Base-by-base conservation (phyloP, 1,140 invertebrate genomes). In the Belonocnema kinseyi region DNA sequence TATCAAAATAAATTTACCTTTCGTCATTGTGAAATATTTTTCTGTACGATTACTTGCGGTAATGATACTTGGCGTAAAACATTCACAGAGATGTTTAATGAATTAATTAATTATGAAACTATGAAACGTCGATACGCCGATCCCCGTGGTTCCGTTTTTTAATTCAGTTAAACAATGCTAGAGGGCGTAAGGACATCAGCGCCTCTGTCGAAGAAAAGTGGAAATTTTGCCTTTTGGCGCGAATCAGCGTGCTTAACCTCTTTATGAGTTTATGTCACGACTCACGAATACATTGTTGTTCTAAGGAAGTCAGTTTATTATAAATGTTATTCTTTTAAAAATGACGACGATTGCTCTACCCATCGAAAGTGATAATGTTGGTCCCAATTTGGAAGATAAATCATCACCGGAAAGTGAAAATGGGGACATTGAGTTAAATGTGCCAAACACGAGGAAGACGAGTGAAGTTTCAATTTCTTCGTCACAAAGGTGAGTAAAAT, bases 11-110 rank as follows among this genome's bases (percentile, higher is more conserved):
- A 33, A 72, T 51, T 40, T 80, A 86, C 86, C 86, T 85, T 87
- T 86, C 26, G 86, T 86, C 86, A 87, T 87, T 53, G 71, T 82
- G 17, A 4, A 26, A 7, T 52, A 53, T 50, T 17, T 54, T 78
- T 33, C 73, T 13, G 71, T 12, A 33, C 51, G 17, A 74, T 70
- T 70, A 77, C n/a, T 10, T 78, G 56, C 21, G 5, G 11, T 3
- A 66, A 75, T 6, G 66, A n/a, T 66, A 76, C 53, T 76, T 74
- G n/a, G 17, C 21, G 2, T 72, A 19, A 61, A 75, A 14, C 61
- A 66, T 66, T 66, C 61, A 66, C 14, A 66, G 14, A 40, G 4
- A 66, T 16, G 12, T 4, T n/a, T 1, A 54, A 54, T 40, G 13
- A 3, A 58, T 6, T 12, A 61, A 33, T 40, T 16, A 40, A 66